Base-by-base conservation (phyloP, 2,888 invertebrate species). In the Nipponacmea schrenckii region DNA sequence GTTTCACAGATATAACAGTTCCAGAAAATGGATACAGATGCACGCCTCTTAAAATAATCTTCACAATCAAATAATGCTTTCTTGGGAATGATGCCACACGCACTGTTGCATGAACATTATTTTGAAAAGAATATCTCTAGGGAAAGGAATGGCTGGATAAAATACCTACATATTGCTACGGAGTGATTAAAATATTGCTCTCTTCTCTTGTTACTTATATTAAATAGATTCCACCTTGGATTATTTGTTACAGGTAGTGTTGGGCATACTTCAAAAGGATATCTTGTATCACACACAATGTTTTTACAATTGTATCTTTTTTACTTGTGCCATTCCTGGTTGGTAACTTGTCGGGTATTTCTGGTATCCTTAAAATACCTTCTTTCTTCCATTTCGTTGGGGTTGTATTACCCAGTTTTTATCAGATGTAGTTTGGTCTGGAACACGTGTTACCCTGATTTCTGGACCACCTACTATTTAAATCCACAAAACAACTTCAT, bases 381-480 rank as follows among this genome's bases (percentile, higher is more conserved):
- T 24, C 56, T 56, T 56, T 24, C 56, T 56, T 24, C 10, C 8
- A 56, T 24, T 56, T 56, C 56, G 24, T 10, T 5, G 56, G 56
- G 20, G 56, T 56, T 56, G 14, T 56, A 56, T 56, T 56, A 56
- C 56, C 56, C 20, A 24, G 24, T 24, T 56, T 50, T 20, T 56
- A 24, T 56, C 56, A 56, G 56, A 56, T 56, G 56, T 56, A 7
- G 1, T 56, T 20, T 20, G 20, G 56, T 8, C 24, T 56, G 56
- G 12, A 66, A 66, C 66, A 66, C 66, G 66, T 66, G 66, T 66
- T 66, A n/a, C 24, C 24, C n/a, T 44, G 31, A 15, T 44, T 44
- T 17, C 26, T 24, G 45, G 66, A 66, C 66, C 66, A 66, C 66
- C 66, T 66, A 66, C 66, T 44, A 66, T 44, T 66, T 45, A 46